Percentiles rank a stretch among this genome's conserved stretches.
These are phyloP conservation scores for Xyrauchen texanus DNA, from an alignment of 2,113 vertebrate genomes.

Conservation along the genomic window DNA sequence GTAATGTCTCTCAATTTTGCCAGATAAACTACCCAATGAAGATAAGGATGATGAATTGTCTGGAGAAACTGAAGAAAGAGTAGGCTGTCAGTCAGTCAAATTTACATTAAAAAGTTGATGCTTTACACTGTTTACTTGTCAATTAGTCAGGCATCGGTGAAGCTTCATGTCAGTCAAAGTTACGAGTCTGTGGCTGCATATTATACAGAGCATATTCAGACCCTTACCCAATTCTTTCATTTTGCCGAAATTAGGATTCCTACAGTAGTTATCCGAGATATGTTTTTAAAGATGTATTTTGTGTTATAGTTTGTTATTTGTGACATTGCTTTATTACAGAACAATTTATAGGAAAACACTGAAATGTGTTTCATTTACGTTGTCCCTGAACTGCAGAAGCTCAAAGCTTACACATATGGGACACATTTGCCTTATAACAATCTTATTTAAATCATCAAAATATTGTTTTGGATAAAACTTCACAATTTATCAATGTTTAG, in stretches of 20 bases:
- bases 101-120: slow-evolving; percentile 9
- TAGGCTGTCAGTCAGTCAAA: slow-evolving; percentile 22
- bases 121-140: slow-evolving; percentile 30
- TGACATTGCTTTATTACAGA: no score
- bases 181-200: background rate
- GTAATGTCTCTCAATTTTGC: slow-evolving; percentile 2
- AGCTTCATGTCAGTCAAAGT: slow-evolving; percentile 28
- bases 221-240: background rate
- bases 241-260: background rate
- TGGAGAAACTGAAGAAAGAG: background rate
- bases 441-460: no score
- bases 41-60: slow-evolving; percentile 48
- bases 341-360: no score
- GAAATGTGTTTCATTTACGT: no score
- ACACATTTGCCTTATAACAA: no score
- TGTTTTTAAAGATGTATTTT: no score
- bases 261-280: no score
- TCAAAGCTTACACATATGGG: no score
- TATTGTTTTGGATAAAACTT: no score
- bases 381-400: no score
- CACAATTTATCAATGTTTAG: no score
- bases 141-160: slow-evolving; percentile 10
- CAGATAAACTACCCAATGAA: background rate
- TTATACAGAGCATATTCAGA: background rate
- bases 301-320: no score